Conservation (phyloP, 1,140 invertebrate species). For the Cyclina sinensis region DNA sequence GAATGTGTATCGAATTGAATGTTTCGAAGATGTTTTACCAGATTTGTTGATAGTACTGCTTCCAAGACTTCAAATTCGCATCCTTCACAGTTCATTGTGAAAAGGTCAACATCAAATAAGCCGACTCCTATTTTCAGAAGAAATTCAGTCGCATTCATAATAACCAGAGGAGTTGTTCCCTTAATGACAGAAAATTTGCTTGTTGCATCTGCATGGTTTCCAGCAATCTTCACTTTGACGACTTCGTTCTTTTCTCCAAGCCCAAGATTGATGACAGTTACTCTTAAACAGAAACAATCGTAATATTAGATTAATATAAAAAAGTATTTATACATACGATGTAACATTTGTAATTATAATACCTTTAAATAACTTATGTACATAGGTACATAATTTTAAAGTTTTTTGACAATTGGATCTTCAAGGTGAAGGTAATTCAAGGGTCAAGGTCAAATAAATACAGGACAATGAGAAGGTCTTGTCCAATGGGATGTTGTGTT, state of each 20-base stretch:
- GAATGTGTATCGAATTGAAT: no score
- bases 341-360: no score
- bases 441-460: no score
- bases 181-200: constrained; percentile 37
- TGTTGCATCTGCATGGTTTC: constrained; percentile 60
- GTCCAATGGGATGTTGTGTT: no score
- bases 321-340: no score
- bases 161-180: constrained; percentile 50
- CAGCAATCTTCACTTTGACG: constrained; percentile 55
- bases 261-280: constrained; percentile 62
- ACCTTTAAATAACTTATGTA: no score
- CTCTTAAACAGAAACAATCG: constrained; percentile 29
- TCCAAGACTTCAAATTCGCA: constrained; percentile 62
- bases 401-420: no score
- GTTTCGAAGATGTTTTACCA: constrained; percentile 56
- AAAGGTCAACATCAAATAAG: constrained; percentile 65
- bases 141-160: constrained; percentile 58
- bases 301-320: no score
- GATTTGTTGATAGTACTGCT: constrained; percentile 22
- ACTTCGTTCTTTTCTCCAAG: constrained; percentile 58
- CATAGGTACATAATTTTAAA: no score
- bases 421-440: no score
- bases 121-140: constrained; percentile 59
- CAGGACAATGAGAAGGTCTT: no score
- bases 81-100: no score